A percentile compares a stretch with the other conserved stretches of the same genome.
Evolutionary conservation across 2,797 vertebrate genomes (phyloP).

Genomic region (Babyrousa celebensis): DNA sequence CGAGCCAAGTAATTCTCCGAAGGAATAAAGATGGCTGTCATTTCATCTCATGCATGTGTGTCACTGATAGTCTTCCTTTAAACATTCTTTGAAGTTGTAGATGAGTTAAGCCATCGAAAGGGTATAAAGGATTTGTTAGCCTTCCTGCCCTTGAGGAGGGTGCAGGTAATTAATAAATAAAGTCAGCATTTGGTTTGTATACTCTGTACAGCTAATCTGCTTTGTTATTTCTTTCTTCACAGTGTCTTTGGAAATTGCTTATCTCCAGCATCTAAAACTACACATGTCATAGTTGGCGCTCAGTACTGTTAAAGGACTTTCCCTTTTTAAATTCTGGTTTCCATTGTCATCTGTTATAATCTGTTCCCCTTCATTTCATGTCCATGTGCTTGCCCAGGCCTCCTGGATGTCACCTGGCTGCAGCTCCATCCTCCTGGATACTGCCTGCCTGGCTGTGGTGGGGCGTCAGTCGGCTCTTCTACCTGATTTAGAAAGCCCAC

Average conservation of each 20-base stretch:
- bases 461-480: neutral
- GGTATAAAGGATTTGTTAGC: neutral
- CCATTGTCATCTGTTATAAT: neutral
- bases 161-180: neutral
- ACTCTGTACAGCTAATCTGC: neutral
- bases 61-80: neutral
- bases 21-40: neutral
- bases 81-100: neutral
- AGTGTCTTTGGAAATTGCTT: constrained; percentile 25
- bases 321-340: neutral
- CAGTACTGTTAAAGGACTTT: neutral
- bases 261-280: neutral
- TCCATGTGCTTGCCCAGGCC: neutral
- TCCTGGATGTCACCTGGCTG: neutral
- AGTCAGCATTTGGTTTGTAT: neutral
- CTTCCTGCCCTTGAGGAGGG: neutral
- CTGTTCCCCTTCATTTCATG: neutral
- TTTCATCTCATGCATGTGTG: neutral
- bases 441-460: neutral
- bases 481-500: neutral
- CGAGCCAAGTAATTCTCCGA: neutral
- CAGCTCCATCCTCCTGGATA: neutral
- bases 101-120: neutral
- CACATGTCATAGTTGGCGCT: neutral
- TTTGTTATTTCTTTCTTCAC: constrained; percentile 31